Evolutionary conservation across 2,113 vertebrate genomes (phyloP).

Genomic region (Seriola aureovittata): DNA sequence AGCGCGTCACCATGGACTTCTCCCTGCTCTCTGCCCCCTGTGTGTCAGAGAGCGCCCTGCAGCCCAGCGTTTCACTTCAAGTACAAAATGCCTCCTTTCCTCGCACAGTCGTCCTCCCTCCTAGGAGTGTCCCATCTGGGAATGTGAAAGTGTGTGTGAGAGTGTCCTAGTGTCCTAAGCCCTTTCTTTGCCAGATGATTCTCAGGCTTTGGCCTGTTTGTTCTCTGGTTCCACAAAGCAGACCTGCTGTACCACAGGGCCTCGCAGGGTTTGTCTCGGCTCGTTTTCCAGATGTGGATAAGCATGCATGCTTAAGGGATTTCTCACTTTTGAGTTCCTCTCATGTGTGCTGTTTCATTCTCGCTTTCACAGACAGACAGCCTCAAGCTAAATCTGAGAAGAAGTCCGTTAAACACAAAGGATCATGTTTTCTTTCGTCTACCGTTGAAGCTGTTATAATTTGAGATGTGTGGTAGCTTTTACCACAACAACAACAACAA

Average conservation of each 20-base stretch:
- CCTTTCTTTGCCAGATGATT: slow-evolving; percentile 66
- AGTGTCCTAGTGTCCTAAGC: slow-evolving; percentile 43
- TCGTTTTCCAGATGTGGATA: slow-evolving; percentile 34
- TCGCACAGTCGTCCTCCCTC: slow-evolving; percentile 55
- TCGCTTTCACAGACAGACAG: slow-evolving; percentile 11
- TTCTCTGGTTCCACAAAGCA: slow-evolving; percentile 46
- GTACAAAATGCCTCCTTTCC: slow-evolving; percentile 80
- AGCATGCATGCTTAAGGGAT: slow-evolving; percentile 40
- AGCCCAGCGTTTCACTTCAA: slow-evolving; percentile 80
- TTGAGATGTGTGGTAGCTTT: neutral
- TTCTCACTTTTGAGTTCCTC: slow-evolving; percentile 22
- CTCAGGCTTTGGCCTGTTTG: slow-evolving; percentile 38
- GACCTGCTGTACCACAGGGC: slow-evolving; percentile 23
- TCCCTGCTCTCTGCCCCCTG: slow-evolving; percentile 88
- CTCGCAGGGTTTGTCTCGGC: slow-evolving; percentile 23
- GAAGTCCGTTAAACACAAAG: neutral
- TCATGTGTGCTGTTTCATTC: slow-evolving; percentile 50
- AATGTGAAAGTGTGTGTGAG: slow-evolving; percentile 63
- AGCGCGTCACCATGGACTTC: slow-evolving; percentile 93
- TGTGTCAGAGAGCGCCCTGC: slow-evolving; percentile 83
- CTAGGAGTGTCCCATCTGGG: slow-evolving; percentile 77
- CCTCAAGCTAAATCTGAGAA: slow-evolving; percentile 30
- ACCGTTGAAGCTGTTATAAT: neutral
- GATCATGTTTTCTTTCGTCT: slow-evolving; percentile 8
- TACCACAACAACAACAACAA: neutral